Evolutionary conservation across 2,113 vertebrate species (phyloP), one percentile per base, ranked within the genome.

Genomic region (Cyprinus carpio): DNA sequence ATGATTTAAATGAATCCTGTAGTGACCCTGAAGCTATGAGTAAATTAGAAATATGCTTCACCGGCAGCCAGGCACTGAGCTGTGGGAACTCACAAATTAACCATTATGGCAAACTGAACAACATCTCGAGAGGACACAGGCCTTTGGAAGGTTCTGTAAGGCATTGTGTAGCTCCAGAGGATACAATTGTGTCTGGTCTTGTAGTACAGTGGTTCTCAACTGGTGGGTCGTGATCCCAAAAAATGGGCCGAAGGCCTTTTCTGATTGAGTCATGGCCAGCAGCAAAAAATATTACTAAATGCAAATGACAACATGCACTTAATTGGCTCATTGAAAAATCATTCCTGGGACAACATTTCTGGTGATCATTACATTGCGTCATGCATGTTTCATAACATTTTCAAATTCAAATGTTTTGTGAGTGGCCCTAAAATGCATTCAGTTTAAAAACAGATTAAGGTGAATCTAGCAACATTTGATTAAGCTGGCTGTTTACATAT

Each of bases 11-110:
- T 4, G 2, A n/a, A 82, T 82, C 65, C 20, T 37, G 49, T 6
- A 56, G 81, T 83, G 49, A 40, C 49, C 81, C 81, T 58, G 49
- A 74, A 72, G 23, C 49, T 3, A 56, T 40, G 20, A 72, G 49
- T 40, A 34, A 83, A 72, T 83, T 37, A 27, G 49, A 83, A 27
- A 81, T 6, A 79, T 40, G 34, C 23, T 34, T 75, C 43, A 37
- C 76, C 2, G 1, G 27, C 76, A 62, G 34, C 27, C 54, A 56
- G 15, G 46, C 72, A 49, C 25, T 56, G 75, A 77, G 51, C 51
- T 23, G 29, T 15, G 2, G 75, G 29, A 78, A 15, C 51, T 79
- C 23, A 46, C 18, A 79, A n/a, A 60, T 60, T 13, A 37, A n/a
- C 49, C 16, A 79, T 37, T 34, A 79, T 0, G 0, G 56, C 56